Base-by-base conservation (phyloP, 2,888 invertebrate genomes). In the Neoscelio sp. region DNA sequence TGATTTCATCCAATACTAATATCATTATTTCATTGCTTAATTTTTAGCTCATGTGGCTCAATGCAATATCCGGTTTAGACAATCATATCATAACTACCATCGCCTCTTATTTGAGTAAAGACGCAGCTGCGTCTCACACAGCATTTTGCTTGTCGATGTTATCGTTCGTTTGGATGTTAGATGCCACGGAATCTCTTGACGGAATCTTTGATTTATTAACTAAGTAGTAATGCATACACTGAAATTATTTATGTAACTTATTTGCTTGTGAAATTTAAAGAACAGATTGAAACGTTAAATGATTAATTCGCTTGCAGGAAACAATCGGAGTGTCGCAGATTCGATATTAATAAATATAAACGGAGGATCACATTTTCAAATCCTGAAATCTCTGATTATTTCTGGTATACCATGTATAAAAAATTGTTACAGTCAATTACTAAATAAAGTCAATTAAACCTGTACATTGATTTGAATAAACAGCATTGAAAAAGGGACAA, bases 101-200 rank as follows among this genome's bases (percentile, higher is more conserved):
- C 10, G 88, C 89, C 0, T 46, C 82, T 23, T 90, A 87, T 64
- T 85, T 90, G 86, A 78, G 62, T 1, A 84, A 82, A 15, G 86
- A 88, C 1, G 67, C 79, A 10, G 88, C 89, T 0, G 83, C 85
- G 1, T 80, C 77, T 12, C 85, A 86, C 15, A 85, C 87, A 78
- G 85, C 89, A 0, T 86, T 85, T 67, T 89, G 89, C 54, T 77
- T 88, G 23, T 85, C 90, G 0, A 30, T 90, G 7, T 80, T 90
- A 4, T 86, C 89, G 0, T 89, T 90, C 18, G 82, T 89, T 0
- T 90, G 90, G 90, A 90, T 90, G 90, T 60, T 90, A 35, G 90
- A 90, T 23, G 90, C 90, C 0, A 90, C 90, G 0, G 90, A 90
- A 77, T 86, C 87, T 0, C 75, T 90, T 26, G 89, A 90, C 44